phyloP scores from a whole-genome alignment of 2,888 invertebrate species.

The Leptinotarsa tumamoca region DNA sequence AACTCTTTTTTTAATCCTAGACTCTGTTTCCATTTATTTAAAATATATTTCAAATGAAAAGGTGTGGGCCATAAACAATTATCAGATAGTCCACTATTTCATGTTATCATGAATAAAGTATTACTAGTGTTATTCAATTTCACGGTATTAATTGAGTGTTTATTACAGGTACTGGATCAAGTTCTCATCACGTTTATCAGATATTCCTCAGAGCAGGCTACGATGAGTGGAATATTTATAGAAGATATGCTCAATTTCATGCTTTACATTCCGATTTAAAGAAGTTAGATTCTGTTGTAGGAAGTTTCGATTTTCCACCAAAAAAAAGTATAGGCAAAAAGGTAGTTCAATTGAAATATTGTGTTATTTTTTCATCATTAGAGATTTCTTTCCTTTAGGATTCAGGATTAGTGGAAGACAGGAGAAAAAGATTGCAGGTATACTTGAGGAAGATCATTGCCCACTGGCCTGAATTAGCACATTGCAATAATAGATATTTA shows the following conservation, averaged over 20 bases:
- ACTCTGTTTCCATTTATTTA: too few relatives aligned
- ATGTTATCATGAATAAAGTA: neutral
- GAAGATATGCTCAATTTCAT: constrained; percentile 93
- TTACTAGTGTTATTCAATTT: neutral
- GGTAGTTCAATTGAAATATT: constrained; percentile 67
- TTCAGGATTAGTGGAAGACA: constrained; percentile 86
- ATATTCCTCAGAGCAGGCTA: constrained; percentile 82
- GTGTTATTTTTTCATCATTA: constrained; percentile 1
- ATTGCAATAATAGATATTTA: constrained; percentile 81
- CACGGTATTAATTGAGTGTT: neutral
- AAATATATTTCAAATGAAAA: too few relatives aligned
- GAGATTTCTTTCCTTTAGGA: constrained; percentile 69
- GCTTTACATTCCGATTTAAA: constrained; percentile 86
- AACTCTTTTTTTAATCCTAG: too few relatives aligned
- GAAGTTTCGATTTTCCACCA: constrained; percentile 91
- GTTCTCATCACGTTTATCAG: constrained; percentile 91
- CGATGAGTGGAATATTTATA: constrained; percentile 96
- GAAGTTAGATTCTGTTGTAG: constrained; percentile 83
- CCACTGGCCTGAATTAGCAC: constrained; percentile 82
- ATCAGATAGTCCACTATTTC: neutral
- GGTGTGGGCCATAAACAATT: neutral
- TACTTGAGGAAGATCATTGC: constrained; percentile 88
- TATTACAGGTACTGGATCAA: constrained; percentile 72
- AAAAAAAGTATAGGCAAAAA: constrained; percentile 95
- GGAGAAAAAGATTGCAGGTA: constrained; percentile 85